Base-by-base conservation (phyloP, 2,797 vertebrate genomes). In the Catostomus latipinnis region DNA sequence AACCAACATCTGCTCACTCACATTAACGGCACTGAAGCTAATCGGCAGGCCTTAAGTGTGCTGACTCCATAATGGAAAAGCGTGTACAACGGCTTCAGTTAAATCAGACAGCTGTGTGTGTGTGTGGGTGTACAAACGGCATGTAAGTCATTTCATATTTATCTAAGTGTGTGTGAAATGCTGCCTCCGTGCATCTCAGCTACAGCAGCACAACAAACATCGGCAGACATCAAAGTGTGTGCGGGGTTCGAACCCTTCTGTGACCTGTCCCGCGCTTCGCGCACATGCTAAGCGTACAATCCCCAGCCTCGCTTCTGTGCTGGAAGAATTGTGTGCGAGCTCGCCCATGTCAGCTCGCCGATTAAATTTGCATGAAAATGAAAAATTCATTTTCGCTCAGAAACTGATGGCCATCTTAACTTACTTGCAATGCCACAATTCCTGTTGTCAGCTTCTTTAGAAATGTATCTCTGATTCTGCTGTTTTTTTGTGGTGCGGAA, bases 1-100 rank as follows among this genome's bases (percentile, higher is more conserved):
- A 90, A 91, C 78, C 86, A 91, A 92, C 92, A 93, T 93, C 93
- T 94, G 93, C 91, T 88, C 86, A 88, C 90, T 90, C 90, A 91
- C 92, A 93, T 93, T 92, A 93, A 87, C 69, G 61, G 87, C 90
- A 91, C 89, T 91, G 91, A 88, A 91, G 91, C 89, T 93, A 93
- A 94, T 92, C 90, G 92, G 87, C 85, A 91, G 88, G 76, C 88
- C 82, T 88, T 74, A 80, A 90, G 90, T 89, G 85, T 88, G 91
- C 89, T 91, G 91, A 92, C 91, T 86, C 87, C 83, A 86, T 85
- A 92, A 91, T 92, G 89, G 85, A 88, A 92, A 89, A 88, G 91
- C 88, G 91, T 90, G 77, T 90, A 90, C 85, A 87, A 90, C 91
- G 90, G 89, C 83, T 86, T 90, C 89, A 73, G 80, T 72, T 90